These are phyloP conservation scores for Acrobasis repandana DNA, from an alignment of 2,888 invertebrate genomes.

Conservation along the genomic window DNA sequence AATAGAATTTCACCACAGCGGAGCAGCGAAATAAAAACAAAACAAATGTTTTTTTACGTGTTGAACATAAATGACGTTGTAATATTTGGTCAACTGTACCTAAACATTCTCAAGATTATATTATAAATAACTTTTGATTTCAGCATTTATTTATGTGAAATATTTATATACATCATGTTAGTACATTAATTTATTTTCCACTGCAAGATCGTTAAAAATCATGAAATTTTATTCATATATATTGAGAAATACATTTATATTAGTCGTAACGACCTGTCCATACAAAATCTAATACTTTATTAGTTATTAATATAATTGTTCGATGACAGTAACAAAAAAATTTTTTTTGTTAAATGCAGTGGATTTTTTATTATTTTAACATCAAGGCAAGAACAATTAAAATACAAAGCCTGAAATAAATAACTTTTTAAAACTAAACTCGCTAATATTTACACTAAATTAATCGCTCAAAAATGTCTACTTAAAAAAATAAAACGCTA, in stretches of 20 bases:
- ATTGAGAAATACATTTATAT: neutral
- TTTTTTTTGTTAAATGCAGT: neutral
- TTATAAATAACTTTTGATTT: neutral
- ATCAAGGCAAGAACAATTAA: slow-evolving; percentile 29
- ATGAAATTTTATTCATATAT: slow-evolving; percentile 1
- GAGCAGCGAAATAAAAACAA: too few species aligned
- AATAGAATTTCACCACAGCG: too few species aligned
- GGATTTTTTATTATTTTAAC: neutral
- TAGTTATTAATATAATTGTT: slow-evolving; percentile 8
- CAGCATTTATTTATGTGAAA: neutral
- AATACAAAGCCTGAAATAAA: slow-evolving; percentile 34
- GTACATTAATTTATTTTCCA: neutral
- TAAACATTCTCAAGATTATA: neutral
- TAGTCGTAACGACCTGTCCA: neutral
- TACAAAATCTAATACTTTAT: neutral
- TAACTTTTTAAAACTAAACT: slow-evolving; percentile 34
- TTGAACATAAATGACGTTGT: too few species aligned
- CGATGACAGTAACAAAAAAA: neutral
- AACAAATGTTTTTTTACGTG: too few species aligned
- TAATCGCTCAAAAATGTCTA: slow-evolving; percentile 41
- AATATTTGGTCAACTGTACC: neutral
- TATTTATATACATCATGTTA: slow-evolving; percentile 21
- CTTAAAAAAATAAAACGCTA: slow-evolving; percentile 48
- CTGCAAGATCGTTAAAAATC: slow-evolving; percentile 3
- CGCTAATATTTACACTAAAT: slow-evolving; percentile 36